phyloP scores from a whole-genome alignment of 2,888 invertebrate genomes.

The Sarcophaga carnaria region DNA sequence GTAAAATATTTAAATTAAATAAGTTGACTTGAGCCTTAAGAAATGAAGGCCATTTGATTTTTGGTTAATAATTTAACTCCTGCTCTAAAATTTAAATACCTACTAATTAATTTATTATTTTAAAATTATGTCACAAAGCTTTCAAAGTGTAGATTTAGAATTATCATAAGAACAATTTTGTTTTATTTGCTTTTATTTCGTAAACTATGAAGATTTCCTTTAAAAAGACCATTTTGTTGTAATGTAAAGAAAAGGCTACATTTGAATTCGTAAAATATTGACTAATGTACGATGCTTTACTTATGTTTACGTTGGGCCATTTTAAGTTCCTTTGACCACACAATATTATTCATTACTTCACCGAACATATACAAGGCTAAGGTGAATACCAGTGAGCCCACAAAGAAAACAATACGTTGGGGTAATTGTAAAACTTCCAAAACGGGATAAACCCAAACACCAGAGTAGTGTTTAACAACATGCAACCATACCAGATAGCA shows the following conservation, averaged over 20 bases:
- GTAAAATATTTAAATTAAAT: constrained; percentile 37
- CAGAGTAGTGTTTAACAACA: constrained; percentile 87
- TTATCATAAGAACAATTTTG: constrained; percentile 65
- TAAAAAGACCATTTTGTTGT: constrained; percentile 20
- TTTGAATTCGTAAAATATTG: not conserved
- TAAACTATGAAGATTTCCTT: constrained; percentile 16
- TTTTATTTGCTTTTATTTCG: constrained; percentile 32
- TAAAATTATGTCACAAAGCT: constrained; percentile 55
- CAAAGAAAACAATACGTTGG: constrained; percentile 88
- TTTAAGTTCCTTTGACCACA: constrained; percentile 88
- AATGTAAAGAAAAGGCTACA: constrained; percentile 33
- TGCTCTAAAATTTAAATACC: constrained; percentile 42
- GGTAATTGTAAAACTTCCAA: constrained; percentile 89
- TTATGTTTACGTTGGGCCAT: constrained; percentile 79
- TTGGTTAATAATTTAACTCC: constrained; percentile 23
- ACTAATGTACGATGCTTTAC: constrained; percentile 70
- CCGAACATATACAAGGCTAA: constrained; percentile 87
- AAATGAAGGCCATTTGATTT: constrained; percentile 30
- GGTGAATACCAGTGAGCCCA: constrained; percentile 85
- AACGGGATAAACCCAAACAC: constrained; percentile 96
- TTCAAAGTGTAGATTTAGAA: constrained; percentile 56
- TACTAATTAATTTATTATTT: constrained; percentile 41
- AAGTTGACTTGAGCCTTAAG: constrained; percentile 35
- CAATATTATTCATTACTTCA: constrained; percentile 86
- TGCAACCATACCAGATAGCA: constrained; percentile 91